Evolutionary conservation across 1,140 invertebrate species (phyloP), one percentile per base, ranked within the genome.

Genomic region (Mylabris phalerata): DNA sequence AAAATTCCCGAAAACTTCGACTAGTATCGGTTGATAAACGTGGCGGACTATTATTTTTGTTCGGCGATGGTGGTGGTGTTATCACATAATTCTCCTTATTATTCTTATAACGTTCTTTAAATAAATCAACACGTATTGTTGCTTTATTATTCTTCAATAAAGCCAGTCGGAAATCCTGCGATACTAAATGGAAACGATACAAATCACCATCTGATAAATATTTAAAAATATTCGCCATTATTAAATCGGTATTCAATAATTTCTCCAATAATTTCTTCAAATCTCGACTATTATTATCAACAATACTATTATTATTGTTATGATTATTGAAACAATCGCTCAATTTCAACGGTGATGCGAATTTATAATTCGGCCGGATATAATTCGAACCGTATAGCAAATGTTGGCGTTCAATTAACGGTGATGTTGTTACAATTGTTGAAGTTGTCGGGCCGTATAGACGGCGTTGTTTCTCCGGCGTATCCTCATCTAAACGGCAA

Each of bases 81-180:
- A 63, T 64, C 44, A 59, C 54, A 56, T 68, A 67, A 61, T 70
- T 70, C 46, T 70, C 68, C 42, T 70, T 70, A 55, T 67, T 66
- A 11, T 57, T 52, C 43, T 62, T 62, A 55, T 68, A 60, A 45
- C 7, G 43, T 19, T 59, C 50, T 38, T 46, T 60, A 43, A 54
- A 68, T 9, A 45, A 9, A 9, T 47, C 11, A 27, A 51, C 61
- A 27, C 62, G 50, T 19, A 42, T 19, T 47, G 38, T 60, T 40
- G 65, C 63, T n/a, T 60, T 59, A 3, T 45, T n/a, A 55, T 67
- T 61, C 9, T 9, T 40, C n/a, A 56, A 24, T 44, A 70, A 43
- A n/a, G 67, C 57, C 19, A 61, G 48, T 40, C 50, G 58, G 26
- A 67, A 67, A 3, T 24, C 49, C 9, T 25, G 47, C 11, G 61